Conservation (phyloP, 2,888 invertebrate species). For the Synanthedon andrenaeformis region DNA sequence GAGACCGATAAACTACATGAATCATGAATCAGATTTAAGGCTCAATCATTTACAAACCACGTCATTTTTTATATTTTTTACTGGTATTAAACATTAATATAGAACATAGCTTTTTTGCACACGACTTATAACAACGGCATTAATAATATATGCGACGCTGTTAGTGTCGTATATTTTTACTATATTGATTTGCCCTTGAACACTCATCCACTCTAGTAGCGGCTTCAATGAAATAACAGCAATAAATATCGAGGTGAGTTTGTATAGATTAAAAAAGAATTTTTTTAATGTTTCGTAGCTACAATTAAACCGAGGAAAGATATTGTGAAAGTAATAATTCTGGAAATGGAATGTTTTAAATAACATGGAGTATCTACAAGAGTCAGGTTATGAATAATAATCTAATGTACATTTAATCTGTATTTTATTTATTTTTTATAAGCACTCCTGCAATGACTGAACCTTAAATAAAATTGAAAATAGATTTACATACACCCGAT, state of each 20-base stretch:
- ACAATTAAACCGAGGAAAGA: no score
- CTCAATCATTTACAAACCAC: background rate
- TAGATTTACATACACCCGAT: no score
- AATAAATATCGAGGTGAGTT: conserved; percentile 9
- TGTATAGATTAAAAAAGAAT: background rate
- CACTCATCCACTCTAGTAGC: conserved; percentile 12
- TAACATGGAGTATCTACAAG: no score
- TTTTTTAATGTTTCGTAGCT: no score
- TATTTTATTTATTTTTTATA: no score
- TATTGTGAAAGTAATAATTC: no score
- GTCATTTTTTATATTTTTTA: background rate
- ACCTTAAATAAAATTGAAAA: no score
- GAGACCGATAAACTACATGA: background rate
- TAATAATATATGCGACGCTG: conserved; percentile 19
- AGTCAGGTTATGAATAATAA: no score
- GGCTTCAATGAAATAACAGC: conserved; percentile 11
- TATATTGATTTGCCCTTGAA: conserved; percentile 40
- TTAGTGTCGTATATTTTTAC: conserved; percentile 17
- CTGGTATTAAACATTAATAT: background rate
- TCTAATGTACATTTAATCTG: no score
- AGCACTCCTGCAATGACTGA: no score
- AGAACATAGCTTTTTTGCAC: conserved; percentile 7
- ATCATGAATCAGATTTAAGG: background rate
- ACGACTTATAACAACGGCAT: conserved; percentile 7
- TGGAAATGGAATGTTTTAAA: no score